phyloP scores from a whole-genome alignment of 2,888 invertebrate species.

The Lithosia quadra region DNA sequence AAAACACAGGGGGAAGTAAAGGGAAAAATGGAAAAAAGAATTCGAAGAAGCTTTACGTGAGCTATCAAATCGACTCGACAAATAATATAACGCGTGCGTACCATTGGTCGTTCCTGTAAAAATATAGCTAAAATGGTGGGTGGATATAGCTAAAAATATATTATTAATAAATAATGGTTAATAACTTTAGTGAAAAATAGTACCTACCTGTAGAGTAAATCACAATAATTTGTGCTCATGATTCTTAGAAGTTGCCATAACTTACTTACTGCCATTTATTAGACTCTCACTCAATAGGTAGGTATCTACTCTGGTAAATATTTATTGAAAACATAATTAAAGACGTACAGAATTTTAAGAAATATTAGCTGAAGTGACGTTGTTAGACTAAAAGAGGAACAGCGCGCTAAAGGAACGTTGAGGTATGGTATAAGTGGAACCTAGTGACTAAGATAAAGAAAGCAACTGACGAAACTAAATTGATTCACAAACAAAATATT shows the following conservation, averaged over 20 bases:
- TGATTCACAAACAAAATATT: not conserved
- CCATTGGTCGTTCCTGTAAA: not conserved
- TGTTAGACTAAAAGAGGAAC: not conserved
- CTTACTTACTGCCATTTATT: conserved; percentile 1
- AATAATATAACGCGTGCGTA: not conserved
- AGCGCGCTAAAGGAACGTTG: not conserved
- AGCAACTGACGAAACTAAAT: not conserved
- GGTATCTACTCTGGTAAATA: not conserved
- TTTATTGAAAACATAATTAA: not conserved
- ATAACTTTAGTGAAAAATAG: not conserved
- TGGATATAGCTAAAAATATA: not conserved
- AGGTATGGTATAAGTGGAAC: not conserved
- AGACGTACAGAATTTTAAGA: not conserved
- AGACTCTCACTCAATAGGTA: not conserved
- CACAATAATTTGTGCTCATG: not conserved
- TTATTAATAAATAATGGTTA: not conserved
- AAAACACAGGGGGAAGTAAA: no score
- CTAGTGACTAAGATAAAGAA: not conserved
- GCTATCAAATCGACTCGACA: not conserved
- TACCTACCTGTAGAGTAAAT: not conserved
- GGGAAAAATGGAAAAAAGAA: no score
- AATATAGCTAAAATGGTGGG: not conserved
- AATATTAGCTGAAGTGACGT: not conserved
- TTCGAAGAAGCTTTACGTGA: not conserved
- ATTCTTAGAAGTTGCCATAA: not conserved